A percentile compares a stretch with the other conserved stretches of the same genome.
Evolutionary conservation across 2,888 invertebrate genomes (phyloP).

Genomic region (Operophtera brumata): DNA sequence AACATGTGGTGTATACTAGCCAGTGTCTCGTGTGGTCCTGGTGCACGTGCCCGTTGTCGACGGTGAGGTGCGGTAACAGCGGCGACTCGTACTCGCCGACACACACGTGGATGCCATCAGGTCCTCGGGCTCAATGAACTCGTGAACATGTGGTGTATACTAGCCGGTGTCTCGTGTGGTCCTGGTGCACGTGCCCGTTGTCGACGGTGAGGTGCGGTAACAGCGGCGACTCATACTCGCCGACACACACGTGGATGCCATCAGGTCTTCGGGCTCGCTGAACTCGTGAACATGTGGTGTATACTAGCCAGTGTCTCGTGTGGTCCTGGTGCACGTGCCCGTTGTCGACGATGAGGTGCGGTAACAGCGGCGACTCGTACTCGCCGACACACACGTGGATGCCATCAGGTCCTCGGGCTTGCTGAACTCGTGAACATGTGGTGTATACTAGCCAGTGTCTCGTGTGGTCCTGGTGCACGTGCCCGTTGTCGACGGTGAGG

Average conservation of each 20-base stretch:
- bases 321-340: conserved; percentile 71
- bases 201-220: conserved; percentile 72
- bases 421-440: conserved; percentile 89
- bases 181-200: conserved; percentile 69
- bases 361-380: conserved; percentile 58
- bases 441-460: conserved; percentile 53
- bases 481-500: conserved; percentile 70
- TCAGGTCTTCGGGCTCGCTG: conserved; percentile 92
- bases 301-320: conserved; percentile 59
- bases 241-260: conserved; percentile 88
- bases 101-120: conserved; percentile 91
- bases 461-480: conserved; percentile 66
- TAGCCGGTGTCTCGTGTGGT: conserved; percentile 62
- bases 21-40: conserved; percentile 65
- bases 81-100: conserved; percentile 56
- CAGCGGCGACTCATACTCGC: conserved; percentile 55
- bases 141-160: too few relatives aligned
- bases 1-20: too few relatives aligned
- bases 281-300: too few relatives aligned
- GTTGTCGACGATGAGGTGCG: conserved; percentile 70
- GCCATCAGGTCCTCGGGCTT: conserved; percentile 93
- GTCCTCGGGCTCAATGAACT: conserved; percentile 93
- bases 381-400: conserved; percentile 84
- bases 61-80: conserved; percentile 67
- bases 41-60: conserved; percentile 68